These are phyloP conservation scores for Tyto alba DNA, from an alignment of 2,113 vertebrate genomes.

Conservation along the genomic window DNA sequence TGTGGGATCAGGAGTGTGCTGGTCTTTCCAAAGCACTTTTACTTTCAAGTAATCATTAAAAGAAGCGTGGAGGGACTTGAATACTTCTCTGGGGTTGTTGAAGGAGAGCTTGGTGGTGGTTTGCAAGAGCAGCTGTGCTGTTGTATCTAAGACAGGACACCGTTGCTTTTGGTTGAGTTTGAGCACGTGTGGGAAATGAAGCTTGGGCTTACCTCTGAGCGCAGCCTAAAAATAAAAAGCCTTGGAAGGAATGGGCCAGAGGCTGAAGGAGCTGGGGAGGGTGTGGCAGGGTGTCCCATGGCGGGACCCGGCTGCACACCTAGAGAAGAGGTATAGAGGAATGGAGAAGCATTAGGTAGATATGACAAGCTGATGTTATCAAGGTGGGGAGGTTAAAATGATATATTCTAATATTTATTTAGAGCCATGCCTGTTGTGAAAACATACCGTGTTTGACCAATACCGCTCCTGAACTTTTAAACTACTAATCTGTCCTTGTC, in stretches of 20 bases:
- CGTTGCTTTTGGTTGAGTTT: neutral
- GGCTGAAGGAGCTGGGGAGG: neutral
- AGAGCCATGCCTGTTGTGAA: neutral
- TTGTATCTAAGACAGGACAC: neutral
- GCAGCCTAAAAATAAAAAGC: neutral
- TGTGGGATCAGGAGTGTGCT: neutral
- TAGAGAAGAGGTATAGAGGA: neutral
- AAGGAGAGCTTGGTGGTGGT: neutral
- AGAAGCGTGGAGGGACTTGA: neutral
- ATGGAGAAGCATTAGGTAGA: neutral
- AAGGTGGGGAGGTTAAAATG: neutral
- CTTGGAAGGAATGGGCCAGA: neutral
- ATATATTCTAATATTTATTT: neutral
- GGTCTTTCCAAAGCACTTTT: neutral
- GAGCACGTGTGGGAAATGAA: neutral
- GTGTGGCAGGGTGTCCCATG: neutral
- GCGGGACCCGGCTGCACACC: rapidly evolving
- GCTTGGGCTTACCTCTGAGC: neutral
- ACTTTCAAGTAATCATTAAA: neutral
- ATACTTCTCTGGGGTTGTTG: rapidly evolving
- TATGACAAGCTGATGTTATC: rapidly evolving
- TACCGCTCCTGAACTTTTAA: neutral
- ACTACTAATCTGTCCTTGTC: neutral
- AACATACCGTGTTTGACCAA: neutral
- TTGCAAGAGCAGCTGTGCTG: neutral